phyloP scores from a whole-genome alignment of 2,797 vertebrate species.

The Halcyon badia region DNA sequence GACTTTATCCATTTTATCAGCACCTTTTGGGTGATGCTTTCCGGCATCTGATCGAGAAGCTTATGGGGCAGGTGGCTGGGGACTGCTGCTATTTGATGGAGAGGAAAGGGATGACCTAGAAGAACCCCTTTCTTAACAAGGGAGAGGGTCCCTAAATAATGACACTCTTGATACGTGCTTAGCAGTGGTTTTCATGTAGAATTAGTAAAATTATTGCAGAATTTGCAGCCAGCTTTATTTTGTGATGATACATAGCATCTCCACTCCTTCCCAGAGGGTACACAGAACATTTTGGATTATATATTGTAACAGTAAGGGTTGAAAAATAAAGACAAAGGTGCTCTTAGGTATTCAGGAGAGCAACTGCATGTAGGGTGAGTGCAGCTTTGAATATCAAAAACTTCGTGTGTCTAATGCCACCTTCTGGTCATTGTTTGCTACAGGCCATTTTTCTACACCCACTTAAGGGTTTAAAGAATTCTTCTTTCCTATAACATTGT shows the following conservation, averaged over 20 bases:
- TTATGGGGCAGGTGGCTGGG: not conserved
- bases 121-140: not conserved
- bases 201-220: slow-evolving; percentile 2
- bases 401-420: slow-evolving; percentile 72
- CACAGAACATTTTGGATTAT: not conserved
- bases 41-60: not conserved
- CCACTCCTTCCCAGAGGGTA: not conserved
- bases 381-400: slow-evolving; percentile 67
- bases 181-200: not conserved
- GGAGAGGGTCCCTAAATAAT: slow-evolving; percentile 8
- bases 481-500: not conserved
- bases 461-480: not conserved
- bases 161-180: not conserved
- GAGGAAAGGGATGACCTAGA: not conserved
- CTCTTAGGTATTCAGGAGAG: slow-evolving; percentile 57
- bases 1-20: not conserved
- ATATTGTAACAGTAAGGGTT: not conserved
- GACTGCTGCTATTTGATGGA: not conserved
- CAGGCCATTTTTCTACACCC: not conserved
- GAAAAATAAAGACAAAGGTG: slow-evolving; percentile 63
- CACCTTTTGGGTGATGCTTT: not conserved
- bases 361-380: slow-evolving; percentile 4
- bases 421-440: slow-evolving; percentile 66
- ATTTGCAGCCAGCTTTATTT: slow-evolving; percentile 36
- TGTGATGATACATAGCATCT: slow-evolving; percentile 1